A percentile compares a stretch with the other conserved stretches of the same genome.
Evolutionary conservation across 2,888 invertebrate species (phyloP).

Genomic region (Penaeus monodon): DNA sequence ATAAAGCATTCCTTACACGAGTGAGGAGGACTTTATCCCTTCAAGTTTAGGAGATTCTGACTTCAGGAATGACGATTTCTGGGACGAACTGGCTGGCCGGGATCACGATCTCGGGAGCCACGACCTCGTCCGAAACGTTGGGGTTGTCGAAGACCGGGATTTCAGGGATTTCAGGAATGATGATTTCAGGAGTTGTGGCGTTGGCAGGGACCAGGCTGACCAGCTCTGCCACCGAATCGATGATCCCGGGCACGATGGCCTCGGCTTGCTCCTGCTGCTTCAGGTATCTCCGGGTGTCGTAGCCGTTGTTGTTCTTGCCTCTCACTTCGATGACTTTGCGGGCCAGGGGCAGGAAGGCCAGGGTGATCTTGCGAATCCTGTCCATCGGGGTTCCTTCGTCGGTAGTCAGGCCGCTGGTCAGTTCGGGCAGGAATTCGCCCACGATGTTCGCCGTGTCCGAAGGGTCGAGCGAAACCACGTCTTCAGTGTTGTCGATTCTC

Average conservation of each 20-base stretch:
- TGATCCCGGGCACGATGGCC: not conserved
- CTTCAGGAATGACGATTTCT: too few relatives aligned
- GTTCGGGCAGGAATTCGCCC: slow-evolving; percentile 5
- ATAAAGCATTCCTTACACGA: too few relatives aligned
- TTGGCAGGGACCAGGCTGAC: not conserved
- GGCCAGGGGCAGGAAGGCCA: slow-evolving; percentile 24
- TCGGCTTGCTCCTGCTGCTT: slow-evolving; percentile 9
- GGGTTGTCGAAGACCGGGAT: too few relatives aligned
- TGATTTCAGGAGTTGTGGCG: not conserved
- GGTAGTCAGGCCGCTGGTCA: slow-evolving; percentile 6
- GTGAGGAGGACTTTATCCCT: too few relatives aligned
- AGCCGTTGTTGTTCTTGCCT: not conserved
- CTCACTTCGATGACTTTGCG: not conserved
- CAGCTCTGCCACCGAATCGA: not conserved
- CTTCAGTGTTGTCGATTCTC: too few relatives aligned
- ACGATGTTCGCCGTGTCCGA: not conserved
- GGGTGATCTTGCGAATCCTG: slow-evolving; percentile 20
- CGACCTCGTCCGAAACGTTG: too few relatives aligned
- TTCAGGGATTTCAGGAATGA: not conserved
- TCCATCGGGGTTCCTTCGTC: not conserved
- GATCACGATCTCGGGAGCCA: too few relatives aligned
- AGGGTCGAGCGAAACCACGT: too few relatives aligned
- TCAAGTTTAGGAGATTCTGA: too few relatives aligned
- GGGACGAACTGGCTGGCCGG: too few relatives aligned
- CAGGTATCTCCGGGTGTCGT: not conserved